Evolutionary conservation across 2,797 vertebrate species (phyloP).

Genomic region (Bryconaethiops microstoma): DNA sequence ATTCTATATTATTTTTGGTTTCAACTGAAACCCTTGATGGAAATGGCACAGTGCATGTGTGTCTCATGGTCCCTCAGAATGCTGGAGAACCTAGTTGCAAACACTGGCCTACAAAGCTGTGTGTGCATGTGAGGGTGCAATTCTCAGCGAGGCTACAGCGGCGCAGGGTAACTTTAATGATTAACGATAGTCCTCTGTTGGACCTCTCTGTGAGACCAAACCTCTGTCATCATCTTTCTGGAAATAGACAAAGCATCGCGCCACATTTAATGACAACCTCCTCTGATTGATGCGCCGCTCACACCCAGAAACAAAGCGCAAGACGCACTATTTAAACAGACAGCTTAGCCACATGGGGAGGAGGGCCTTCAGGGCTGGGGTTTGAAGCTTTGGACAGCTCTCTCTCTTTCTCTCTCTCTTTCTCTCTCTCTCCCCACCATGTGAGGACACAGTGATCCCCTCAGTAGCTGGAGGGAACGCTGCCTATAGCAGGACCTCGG

Average conservation of each 20-base stretch:
- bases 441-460: slow-evolving; percentile 29
- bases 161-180: slow-evolving; percentile 35
- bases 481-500: slow-evolving; percentile 37
- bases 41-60: slow-evolving; percentile 24
- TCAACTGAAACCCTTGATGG: slow-evolving; percentile 22
- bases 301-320: slow-evolving; percentile 40
- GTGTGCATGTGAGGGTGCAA: neutral
- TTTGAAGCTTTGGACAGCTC: slow-evolving; percentile 56
- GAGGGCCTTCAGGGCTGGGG: slow-evolving; percentile 30
- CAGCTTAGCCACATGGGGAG: slow-evolving; percentile 45
- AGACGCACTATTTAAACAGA: slow-evolving; percentile 52
- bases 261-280: slow-evolving; percentile 45
- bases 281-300: slow-evolving; percentile 51
- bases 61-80: neutral
- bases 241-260: slow-evolving; percentile 46
- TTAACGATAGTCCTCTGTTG: slow-evolving; percentile 44
- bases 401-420: slow-evolving; percentile 35
- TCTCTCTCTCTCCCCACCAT: neutral
- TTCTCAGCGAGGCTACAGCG: neutral
- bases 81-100: neutral
- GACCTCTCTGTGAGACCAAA: slow-evolving; percentile 38
- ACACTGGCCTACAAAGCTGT: neutral
- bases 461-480: slow-evolving; percentile 26
- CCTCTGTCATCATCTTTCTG: slow-evolving; percentile 37
- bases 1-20: neutral